phyloP scores from a whole-genome alignment of 2,888 invertebrate genomes.

The Trichogramma dendrolimi region DNA sequence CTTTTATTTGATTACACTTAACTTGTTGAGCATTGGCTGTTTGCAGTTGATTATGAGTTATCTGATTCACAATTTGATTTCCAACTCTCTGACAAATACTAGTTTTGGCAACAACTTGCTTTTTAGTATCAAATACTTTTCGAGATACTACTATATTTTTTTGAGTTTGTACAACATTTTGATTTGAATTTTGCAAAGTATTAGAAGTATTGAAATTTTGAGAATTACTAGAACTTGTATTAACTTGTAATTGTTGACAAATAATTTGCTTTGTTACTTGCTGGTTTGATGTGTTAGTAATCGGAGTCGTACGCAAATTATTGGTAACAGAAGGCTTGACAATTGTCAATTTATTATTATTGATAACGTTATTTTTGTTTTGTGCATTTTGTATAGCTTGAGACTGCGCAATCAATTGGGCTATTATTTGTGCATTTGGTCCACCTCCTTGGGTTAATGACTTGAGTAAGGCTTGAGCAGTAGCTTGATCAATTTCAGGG shows the following conservation, averaged over 20 bases:
- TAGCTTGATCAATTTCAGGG: conserved; percentile 48
- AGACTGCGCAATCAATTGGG: conserved; percentile 46
- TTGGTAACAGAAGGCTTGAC: conserved; percentile 37
- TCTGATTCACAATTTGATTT: conserved; percentile 16
- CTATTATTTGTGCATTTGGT: conserved; percentile 48
- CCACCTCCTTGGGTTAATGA: conserved; percentile 46
- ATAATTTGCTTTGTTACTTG: conserved; percentile 37
- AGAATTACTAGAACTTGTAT: conserved; percentile 26
- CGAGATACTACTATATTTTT: conserved; percentile 24
- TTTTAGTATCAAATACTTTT: conserved; percentile 27
- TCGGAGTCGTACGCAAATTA: conserved; percentile 26
- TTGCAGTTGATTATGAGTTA: conserved; percentile 27
- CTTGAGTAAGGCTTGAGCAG: conserved; percentile 48
- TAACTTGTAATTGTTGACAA: conserved; percentile 41
- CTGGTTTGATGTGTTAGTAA: conserved; percentile 34
- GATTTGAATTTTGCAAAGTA: conserved; percentile 31
- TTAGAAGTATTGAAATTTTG: conserved; percentile 36
- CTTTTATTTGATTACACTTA: conserved; percentile 31
- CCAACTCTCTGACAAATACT: conserved; percentile 20
- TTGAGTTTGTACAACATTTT: conserved; percentile 30
- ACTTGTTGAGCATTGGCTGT: conserved; percentile 30
- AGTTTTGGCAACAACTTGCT: conserved; percentile 26
- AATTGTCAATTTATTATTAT: conserved; percentile 37
- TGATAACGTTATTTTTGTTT: conserved; percentile 20
- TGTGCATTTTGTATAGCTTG: conserved; percentile 35